Evolutionary conservation across 2,888 invertebrate species (phyloP).

Genomic region (Cyclophora albipunctata): DNA sequence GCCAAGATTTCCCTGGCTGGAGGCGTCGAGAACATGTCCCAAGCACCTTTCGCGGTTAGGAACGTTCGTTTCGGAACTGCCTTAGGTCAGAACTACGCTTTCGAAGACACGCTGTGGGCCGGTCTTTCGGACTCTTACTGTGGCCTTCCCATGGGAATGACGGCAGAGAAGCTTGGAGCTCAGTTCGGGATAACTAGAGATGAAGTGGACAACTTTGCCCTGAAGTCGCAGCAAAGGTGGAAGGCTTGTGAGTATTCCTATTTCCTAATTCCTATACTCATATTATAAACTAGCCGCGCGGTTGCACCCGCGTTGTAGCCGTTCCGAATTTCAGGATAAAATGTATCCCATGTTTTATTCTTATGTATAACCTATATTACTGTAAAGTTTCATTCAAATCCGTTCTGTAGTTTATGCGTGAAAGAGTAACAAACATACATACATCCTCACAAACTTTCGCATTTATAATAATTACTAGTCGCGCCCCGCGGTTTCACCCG

Average conservation of each 20-base stretch:
- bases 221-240: slow-evolving; percentile 92
- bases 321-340: no score
- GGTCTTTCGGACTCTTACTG: slow-evolving; percentile 89
- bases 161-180: slow-evolving; percentile 92
- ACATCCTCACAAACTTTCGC: no score
- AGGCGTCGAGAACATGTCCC: slow-evolving; percentile 97
- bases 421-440: no score
- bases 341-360: no score
- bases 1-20: slow-evolving; percentile 92
- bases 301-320: no score
- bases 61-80: slow-evolving; percentile 91
- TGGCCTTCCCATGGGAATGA: slow-evolving; percentile 95
- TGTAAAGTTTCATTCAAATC: no score
- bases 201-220: slow-evolving; percentile 89
- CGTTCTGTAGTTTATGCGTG: no score
- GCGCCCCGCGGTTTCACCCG: no score
- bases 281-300: no score
- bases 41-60: slow-evolving; percentile 89
- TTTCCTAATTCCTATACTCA: neutral
- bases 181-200: slow-evolving; percentile 87
- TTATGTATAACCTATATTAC: no score
- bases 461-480: no score
- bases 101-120: slow-evolving; percentile 94
- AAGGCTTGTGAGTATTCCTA: slow-evolving; percentile 78
- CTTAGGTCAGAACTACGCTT: slow-evolving; percentile 82